phyloP scores from a whole-genome alignment of 2,113 vertebrate species.

The Gambusia holbrooki region DNA sequence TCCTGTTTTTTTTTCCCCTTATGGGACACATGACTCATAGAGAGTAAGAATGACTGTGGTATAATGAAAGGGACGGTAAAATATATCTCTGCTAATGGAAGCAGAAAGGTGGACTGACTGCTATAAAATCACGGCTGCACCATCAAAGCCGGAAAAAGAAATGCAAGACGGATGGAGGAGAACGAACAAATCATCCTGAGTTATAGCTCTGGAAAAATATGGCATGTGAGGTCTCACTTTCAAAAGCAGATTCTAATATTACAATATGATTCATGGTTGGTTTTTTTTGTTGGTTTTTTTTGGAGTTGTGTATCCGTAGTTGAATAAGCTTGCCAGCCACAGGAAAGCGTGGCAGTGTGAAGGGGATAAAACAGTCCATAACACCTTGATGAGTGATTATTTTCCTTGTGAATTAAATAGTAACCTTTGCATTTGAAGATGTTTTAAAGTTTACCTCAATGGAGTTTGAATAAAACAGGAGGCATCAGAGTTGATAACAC shows the following conservation, averaged over 20 bases:
- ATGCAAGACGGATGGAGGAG: slow-evolving; percentile 19
- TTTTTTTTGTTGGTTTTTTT: slow-evolving; percentile 4
- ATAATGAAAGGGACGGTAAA: slow-evolving; percentile 38
- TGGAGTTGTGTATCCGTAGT: slow-evolving; percentile 7
- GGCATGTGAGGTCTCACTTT: slow-evolving; percentile 46
- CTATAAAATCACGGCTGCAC: neutral
- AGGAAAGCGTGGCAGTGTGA: slow-evolving; percentile 10
- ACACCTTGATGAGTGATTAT: slow-evolving; percentile 33
- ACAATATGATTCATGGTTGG: slow-evolving; percentile 45
- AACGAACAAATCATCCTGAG: slow-evolving; percentile 22
- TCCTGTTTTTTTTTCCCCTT: neutral
- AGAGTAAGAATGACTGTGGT: slow-evolving; percentile 19
- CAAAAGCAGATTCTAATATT: slow-evolving; percentile 36
- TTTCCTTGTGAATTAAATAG: slow-evolving; percentile 20
- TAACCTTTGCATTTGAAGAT: slow-evolving; percentile 14
- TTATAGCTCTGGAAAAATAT: slow-evolving; percentile 33
- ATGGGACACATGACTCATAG: neutral
- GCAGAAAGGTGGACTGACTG: slow-evolving; percentile 12
- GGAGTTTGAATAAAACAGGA: slow-evolving; percentile 55
- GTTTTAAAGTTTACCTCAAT: slow-evolving; percentile 14
- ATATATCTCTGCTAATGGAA: slow-evolving; percentile 20
- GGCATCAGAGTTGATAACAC: slow-evolving; percentile 12
- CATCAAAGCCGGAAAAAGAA: slow-evolving; percentile 25
- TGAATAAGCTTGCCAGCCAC: slow-evolving; percentile 17
- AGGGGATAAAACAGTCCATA: slow-evolving; percentile 20